Base-by-base conservation (phyloP, 2,888 invertebrate genomes). In the Elysia crispata region DNA sequence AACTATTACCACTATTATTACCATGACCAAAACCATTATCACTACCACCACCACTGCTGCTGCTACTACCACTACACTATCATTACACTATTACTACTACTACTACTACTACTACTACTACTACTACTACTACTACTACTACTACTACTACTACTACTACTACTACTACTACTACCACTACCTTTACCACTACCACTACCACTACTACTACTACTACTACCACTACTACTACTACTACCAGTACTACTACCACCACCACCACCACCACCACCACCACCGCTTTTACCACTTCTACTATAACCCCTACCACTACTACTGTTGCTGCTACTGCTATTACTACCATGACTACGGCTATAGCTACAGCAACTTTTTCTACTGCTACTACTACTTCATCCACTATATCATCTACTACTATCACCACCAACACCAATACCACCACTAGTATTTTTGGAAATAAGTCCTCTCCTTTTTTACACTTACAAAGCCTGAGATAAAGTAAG, bases 21-120 rank as follows among this genome's bases (percentile, higher is more conserved):
- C 5, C 41, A 6, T 6, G 11, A 41, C 41, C 41, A 41, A 6
- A 11, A 41, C 41, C 41, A 41, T 3, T 41, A 3, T 41, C 3
- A 11, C 11, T 6, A 41, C 41, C 41, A 11, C 41, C 11, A 41
- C 41, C 41, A 41, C 5, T 41, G 41, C 5, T 41, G 3, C 41
- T 41, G 41, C 41, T 41, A 41, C 11, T 41, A 6, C 11, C 11
- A 41, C 41, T 41, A 41, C 41, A 41, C 41, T 6, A 6, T 3
- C 11, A 41, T 11, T 41, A 6, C 11, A 33, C 75, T 75, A 60
- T n/a, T 75, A 25, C 75, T 57, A 57, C 60, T 75, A 62, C 60
- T 75, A 28, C 75, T 75, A 62, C 60, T 75, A 75, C 62, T 60
- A 75, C 75, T 60, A 30, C 75, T 75, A 57, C 75, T 75, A 60